Base-by-base conservation (phyloP, 1,140 invertebrate genomes). In the honey bee (Apis mellifera) region DNA sequence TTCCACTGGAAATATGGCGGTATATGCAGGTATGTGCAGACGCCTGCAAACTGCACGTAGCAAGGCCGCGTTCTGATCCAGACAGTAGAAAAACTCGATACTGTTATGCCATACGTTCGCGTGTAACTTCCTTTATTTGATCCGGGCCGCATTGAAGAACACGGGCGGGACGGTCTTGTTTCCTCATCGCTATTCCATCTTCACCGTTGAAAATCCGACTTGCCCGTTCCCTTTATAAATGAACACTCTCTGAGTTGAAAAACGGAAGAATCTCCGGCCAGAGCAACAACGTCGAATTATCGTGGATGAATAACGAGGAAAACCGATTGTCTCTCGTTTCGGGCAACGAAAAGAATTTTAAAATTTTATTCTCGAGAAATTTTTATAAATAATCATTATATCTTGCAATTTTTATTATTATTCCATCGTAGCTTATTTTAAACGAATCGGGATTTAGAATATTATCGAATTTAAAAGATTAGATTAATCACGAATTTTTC, bases 51-150 rank as follows among this genome's bases (percentile, higher is more conserved):
- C 32, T 42, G 4, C 32, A 42, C 32, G 32, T 42, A 52, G n/a
- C 60, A 54, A 71, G 82, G 55, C 73, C 80, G 82, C 70, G 86
- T 87, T 87, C 86, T 87, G 83, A 88, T 88, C 70, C 83, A 78
- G 52, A 60, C 62, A 66, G 70, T 66, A 72, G 79, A 85, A 88
- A 88, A 87, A 87, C 83, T 85, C 86, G 83, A 88, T 87, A 80
- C 62, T 71, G 59, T 87, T 79, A 72, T 84, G 83, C 83, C 72
- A 82, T 87, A 87, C 82, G 72, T 79, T 87, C 74, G 26, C 83
- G 68, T 87, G 80, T 79, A 82, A 88, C 78, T 85, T 85, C 76
- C 77, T 85, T 85, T 77, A 80, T 88, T 83, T 75, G 78, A 88
- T 82, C 72, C 79, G 42, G 32, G 52, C 52, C 19, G 81, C 26